A percentile compares a stretch with the other conserved stretches of the same genome.
Conservation (phyloP, 2,888 invertebrate species). For the Cryptocheilus praepositus region DNA sequence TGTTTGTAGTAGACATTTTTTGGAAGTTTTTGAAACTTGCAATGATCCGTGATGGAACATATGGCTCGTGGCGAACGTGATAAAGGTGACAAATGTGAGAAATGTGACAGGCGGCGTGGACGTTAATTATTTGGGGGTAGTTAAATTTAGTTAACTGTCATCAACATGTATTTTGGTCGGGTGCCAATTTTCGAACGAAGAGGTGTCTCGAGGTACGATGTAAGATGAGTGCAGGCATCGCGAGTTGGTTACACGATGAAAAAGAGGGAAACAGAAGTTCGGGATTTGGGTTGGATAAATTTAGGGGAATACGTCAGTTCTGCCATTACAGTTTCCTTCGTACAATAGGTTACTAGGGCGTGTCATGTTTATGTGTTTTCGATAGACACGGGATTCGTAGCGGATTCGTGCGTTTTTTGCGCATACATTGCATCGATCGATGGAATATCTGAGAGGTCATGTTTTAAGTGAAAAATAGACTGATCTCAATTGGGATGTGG, state of each 20-base stretch:
- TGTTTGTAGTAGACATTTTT: too few species aligned
- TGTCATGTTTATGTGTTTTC: too few species aligned
- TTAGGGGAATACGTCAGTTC: constrained; percentile 8
- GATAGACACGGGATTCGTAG: too few species aligned
- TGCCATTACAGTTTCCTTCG: too few species aligned
- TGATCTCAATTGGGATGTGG: too few species aligned
- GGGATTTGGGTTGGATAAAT: constrained; percentile 22
- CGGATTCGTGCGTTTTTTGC: too few species aligned
- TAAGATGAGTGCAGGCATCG: constrained; percentile 7
- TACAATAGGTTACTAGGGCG: too few species aligned
- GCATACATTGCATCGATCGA: too few species aligned
- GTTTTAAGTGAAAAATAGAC: too few species aligned
- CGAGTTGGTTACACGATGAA: constrained; percentile 1
- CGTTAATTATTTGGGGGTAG: constrained; percentile 29
- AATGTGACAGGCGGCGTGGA: constrained; percentile 16
- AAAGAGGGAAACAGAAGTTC: background rate
- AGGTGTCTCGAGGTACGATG: constrained; percentile 19
- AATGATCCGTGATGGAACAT: constrained; percentile 4
- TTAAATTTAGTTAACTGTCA: constrained; percentile 38
- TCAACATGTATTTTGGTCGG: constrained; percentile 29
- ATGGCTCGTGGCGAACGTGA: constrained; percentile 2
- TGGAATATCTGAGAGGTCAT: too few species aligned
- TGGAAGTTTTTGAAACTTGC: too few species aligned
- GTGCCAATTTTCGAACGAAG: constrained; percentile 37
- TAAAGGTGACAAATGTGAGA: too few species aligned